Conservation (phyloP, 2,888 invertebrate species). For the Caenorhabditis japonica region DNA sequence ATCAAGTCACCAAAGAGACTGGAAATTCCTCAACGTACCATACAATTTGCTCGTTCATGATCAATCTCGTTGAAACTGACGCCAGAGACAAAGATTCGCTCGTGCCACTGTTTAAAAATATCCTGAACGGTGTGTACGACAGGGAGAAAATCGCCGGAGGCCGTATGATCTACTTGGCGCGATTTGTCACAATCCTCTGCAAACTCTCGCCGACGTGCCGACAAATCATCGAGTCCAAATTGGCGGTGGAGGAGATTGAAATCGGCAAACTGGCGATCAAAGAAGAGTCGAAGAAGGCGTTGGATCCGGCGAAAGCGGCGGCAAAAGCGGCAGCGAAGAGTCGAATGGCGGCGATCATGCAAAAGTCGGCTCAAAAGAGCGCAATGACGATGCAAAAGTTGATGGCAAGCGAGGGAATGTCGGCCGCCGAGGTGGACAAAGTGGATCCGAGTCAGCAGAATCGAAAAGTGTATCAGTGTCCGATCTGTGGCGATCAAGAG, state of each 20-base stretch:
- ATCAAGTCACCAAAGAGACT: slow-evolving; percentile 9
- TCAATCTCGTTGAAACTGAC: slow-evolving; percentile 9
- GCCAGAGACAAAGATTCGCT: slow-evolving; percentile 8
- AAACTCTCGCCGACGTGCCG: slow-evolving; percentile 18
- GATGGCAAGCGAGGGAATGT: slow-evolving; percentile 66
- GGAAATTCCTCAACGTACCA: slow-evolving; percentile 1
- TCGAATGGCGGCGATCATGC: slow-evolving; percentile 36
- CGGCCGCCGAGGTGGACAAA: slow-evolving; percentile 61
- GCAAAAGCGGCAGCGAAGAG: slow-evolving; percentile 36
- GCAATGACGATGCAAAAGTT: slow-evolving; percentile 63
- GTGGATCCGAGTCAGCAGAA: slow-evolving; percentile 60
- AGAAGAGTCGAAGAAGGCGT: slow-evolving; percentile 5
- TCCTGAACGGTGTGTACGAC: slow-evolving; percentile 31
- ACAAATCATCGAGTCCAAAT: slow-evolving; percentile 21
- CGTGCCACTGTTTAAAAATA: slow-evolving; percentile 20
- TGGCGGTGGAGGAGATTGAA: slow-evolving; percentile 9
- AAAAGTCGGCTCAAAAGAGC: slow-evolving; percentile 36
- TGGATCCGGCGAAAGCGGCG: slow-evolving; percentile 20
- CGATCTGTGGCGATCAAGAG: slow-evolving; percentile 68
- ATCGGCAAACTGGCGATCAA: slow-evolving; percentile 9
- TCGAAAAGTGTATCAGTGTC: slow-evolving; percentile 66
- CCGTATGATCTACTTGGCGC: slow-evolving; percentile 44
- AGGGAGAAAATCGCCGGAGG: slow-evolving; percentile 47
- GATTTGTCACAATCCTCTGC: slow-evolving; percentile 47
- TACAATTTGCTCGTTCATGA: slow-evolving; percentile 36